Percentiles rank a stretch among this genome's conserved stretches.
These are phyloP conservation scores for Sylvicola cinctus DNA, from an alignment of 2,888 invertebrate genomes.

Conservation along the genomic window DNA sequence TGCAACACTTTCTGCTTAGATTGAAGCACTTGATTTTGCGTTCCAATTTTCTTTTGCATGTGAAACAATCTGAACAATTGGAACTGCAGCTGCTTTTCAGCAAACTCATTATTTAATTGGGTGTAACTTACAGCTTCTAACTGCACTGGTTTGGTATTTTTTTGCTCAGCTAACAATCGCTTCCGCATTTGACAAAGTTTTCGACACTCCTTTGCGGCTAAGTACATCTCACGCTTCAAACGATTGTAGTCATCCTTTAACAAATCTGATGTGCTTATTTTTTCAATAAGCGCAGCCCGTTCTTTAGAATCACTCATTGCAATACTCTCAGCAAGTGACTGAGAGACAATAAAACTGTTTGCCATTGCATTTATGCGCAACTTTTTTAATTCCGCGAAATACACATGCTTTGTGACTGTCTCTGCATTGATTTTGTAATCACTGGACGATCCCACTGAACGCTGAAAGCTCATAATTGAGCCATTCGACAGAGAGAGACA, in stretches of 20 bases:
- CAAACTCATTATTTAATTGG: slow-evolving; percentile 74
- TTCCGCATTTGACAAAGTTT: slow-evolving; percentile 97
- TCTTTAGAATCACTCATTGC: slow-evolving; percentile 99
- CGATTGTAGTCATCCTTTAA: slow-evolving; percentile 91
- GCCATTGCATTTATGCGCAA: slow-evolving; percentile 97
- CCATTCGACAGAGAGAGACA: slow-evolving; percentile 70
- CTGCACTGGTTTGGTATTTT: slow-evolving; percentile 94
- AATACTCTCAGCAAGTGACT: slow-evolving; percentile 97
- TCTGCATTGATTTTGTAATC: slow-evolving; percentile 85
- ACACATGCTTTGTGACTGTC: slow-evolving; percentile 66
- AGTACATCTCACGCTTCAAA: slow-evolving; percentile 80
- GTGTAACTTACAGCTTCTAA: slow-evolving; percentile 98
- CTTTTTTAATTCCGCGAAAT: slow-evolving; percentile 73
- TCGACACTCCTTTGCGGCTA: slow-evolving; percentile 96
- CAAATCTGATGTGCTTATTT: slow-evolving; percentile 90
- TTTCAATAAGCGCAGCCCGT: slow-evolving; percentile 90
- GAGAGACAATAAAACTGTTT: slow-evolving; percentile 97
- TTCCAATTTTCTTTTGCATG: slow-evolving; percentile 80
- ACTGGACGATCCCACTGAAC: slow-evolving; percentile 77
- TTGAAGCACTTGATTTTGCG: slow-evolving; percentile 56
- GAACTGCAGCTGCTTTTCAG: slow-evolving; percentile 77
- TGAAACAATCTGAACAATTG: slow-evolving; percentile 88
- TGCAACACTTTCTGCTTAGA: slow-evolving; percentile 65
- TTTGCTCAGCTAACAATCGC: slow-evolving; percentile 93
- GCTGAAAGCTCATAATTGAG: slow-evolving; percentile 58